These are phyloP conservation scores for Tricholauxania praeusta DNA, from an alignment of 2,888 invertebrate species.

Conservation along the genomic window DNA sequence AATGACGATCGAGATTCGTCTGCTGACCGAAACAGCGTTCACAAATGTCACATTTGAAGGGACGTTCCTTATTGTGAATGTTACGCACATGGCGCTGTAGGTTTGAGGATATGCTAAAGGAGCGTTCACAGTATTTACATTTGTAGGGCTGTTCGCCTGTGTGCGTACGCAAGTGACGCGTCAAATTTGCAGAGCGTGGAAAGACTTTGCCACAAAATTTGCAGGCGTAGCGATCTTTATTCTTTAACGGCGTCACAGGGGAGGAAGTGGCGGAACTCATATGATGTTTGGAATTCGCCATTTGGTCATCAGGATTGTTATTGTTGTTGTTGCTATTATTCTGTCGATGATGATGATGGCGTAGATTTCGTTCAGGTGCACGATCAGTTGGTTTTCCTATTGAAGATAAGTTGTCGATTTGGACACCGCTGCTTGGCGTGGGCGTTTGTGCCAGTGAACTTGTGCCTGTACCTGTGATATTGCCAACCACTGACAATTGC, in stretches of 20 bases:
- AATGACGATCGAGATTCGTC: conserved; percentile 96
- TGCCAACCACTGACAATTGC: conserved; percentile 43
- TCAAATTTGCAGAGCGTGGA: conserved; percentile 96
- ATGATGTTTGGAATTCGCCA: conserved; percentile 48
- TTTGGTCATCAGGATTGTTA: conserved; percentile 52
- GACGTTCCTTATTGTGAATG: conserved; percentile 98
- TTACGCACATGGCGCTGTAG: conserved; percentile 98
- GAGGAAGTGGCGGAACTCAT: conserved; percentile 20
- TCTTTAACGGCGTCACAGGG: conserved; percentile 66
- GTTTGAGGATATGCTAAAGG: conserved; percentile 99
- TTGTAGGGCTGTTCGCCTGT: conserved; percentile 98
- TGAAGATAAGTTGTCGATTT: conserved; percentile 5
- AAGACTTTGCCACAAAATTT: conserved; percentile 98
- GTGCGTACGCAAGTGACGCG: conserved; percentile 95
- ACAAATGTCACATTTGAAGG: conserved; percentile 97
- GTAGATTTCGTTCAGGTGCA: conserved; percentile 38
- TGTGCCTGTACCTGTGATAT: neutral
- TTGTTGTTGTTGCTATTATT: conserved; percentile 47
- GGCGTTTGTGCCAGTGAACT: conserved; percentile 1
- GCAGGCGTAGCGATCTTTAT: conserved; percentile 94
- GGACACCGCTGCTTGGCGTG: conserved; percentile 33
- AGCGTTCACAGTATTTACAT: conserved; percentile 98
- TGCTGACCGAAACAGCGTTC: conserved; percentile 99
- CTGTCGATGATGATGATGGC: conserved; percentile 43
- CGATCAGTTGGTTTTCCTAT: conserved; percentile 8